Percentiles rank a stretch among this genome's conserved stretches.
These are phyloP conservation scores for Chionomys nivalis DNA, from an alignment of 2,113 vertebrate species.

Conservation along the genomic window DNA sequence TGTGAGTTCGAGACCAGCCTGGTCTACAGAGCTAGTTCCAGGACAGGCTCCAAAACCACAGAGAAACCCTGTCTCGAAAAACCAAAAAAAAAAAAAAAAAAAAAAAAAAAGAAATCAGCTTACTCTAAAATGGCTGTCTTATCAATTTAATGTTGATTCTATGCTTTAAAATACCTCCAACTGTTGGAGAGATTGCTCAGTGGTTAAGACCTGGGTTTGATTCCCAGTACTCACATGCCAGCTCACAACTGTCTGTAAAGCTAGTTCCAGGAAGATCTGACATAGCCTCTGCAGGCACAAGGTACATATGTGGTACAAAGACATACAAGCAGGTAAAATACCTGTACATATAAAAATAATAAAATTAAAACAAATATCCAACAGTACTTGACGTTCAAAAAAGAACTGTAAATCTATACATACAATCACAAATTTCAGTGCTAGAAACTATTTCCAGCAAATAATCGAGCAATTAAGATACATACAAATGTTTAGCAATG, in stretches of 20 bases:
- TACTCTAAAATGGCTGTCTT: background rate
- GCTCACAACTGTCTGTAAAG: background rate
- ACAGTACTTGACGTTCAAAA: background rate
- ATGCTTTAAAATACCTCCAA: constrained; percentile 35
- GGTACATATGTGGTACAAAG: background rate
- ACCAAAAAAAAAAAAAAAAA: no score
- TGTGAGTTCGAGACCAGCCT: no score
- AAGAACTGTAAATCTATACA: background rate
- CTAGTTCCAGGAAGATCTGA: background rate
- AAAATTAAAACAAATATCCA: background rate
- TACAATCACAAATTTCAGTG: constrained; percentile 39
- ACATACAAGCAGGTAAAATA: background rate
- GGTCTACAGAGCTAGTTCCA: no score
- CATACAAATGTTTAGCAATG: background rate
- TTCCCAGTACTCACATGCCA: background rate
- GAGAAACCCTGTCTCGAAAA: no score
- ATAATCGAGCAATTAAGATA: constrained; percentile 46
- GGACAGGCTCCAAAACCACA: no score
- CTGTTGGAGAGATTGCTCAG: background rate
- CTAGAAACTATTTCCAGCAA: constrained; percentile 36
- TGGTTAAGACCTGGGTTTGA: background rate
- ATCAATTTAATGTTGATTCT: constrained; percentile 26
- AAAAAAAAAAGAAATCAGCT: constrained; percentile 5
- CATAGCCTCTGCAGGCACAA: background rate
- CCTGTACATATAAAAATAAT: background rate